Base-by-base conservation (phyloP, 1,140 invertebrate species). In the Megalopta genalis region DNA sequence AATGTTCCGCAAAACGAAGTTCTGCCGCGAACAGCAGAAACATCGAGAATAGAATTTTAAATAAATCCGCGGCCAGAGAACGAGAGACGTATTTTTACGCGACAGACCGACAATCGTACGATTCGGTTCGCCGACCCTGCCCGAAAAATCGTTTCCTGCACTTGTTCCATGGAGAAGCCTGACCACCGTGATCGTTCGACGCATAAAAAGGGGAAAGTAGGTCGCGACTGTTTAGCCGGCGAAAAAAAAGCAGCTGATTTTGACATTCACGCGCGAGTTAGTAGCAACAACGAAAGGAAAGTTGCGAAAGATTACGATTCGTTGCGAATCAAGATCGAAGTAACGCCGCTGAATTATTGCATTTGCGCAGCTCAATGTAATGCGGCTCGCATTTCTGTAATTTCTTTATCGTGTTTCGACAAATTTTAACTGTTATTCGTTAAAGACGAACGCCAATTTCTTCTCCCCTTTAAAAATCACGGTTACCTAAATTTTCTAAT, bases 231-330 rank as follows among this genome's bases (percentile, higher is more conserved):
- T 71, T 18, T 23, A 60, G 67, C 6, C 62, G 70, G 14, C 52
- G 64, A 63, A 54, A 62, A 75, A 75, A n/a, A n/a, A n/a, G n/a
- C n/a, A n/a, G n/a, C 59, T 67, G 49, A 80, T 80, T 84, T 83
- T 83, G 77, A 60, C 59, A 37, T 60, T 49, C 72, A 42, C 54
- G 27, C 10, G 32, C 25, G 62, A 73, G 74, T 39, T 67, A 75
- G 59, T 54, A 42, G 14, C 23, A 12, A 12, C 3, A 37, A 39
- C 23, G 54, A 32, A 49, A 42, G 54, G 42, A 49, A 23, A 16
- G 39, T 46, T 67, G 7, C 27, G 2, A 7, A 8, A 37, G 32
- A 63, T 21, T 64, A 2, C 9, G 42, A 27, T 7, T 46, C 23
- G 5, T 27, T 49, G 18, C 9, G 46, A 63, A 72, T 18, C 23